Conservation (phyloP, 2,113 vertebrate genomes). For the Uria aalge region DNA sequence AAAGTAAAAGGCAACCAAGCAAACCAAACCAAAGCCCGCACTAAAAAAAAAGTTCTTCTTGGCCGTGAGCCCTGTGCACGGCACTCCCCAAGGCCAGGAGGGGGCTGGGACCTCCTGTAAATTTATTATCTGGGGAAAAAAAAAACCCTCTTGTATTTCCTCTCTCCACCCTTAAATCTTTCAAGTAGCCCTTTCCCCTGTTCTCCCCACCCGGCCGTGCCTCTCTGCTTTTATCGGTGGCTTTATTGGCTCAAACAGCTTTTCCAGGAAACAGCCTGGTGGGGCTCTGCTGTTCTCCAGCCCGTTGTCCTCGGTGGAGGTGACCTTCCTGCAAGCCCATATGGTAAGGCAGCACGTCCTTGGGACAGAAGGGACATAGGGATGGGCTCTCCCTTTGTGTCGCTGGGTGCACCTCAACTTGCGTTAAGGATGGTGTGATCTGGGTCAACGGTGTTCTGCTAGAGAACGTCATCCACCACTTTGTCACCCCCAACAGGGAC, state of each 20-base stretch:
- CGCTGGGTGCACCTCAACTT: accelerated
- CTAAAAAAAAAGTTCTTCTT: neutral
- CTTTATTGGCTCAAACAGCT: neutral
- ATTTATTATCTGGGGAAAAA: neutral
- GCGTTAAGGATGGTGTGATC: accelerated
- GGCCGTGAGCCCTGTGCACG: accelerated
- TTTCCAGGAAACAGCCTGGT: neutral
- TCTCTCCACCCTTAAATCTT: neutral
- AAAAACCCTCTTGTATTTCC: neutral
- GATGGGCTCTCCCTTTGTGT: neutral
- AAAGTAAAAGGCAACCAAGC: neutral
- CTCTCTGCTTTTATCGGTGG: neutral
- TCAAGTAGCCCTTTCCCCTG: neutral
- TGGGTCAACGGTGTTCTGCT: neutral
- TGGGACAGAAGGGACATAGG: neutral
- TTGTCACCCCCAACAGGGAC: accelerated
- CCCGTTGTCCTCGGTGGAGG: neutral
- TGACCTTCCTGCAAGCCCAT: neutral
- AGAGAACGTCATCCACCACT: accelerated
- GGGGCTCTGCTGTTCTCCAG: neutral
- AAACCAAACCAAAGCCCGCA: neutral
- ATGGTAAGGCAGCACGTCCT: neutral
- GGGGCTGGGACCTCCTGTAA: neutral
- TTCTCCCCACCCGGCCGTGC: accelerated
- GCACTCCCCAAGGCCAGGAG: accelerated